These are phyloP conservation scores for Pammene aurita DNA, from an alignment of 2,888 invertebrate genomes.

Conservation along the genomic window DNA sequence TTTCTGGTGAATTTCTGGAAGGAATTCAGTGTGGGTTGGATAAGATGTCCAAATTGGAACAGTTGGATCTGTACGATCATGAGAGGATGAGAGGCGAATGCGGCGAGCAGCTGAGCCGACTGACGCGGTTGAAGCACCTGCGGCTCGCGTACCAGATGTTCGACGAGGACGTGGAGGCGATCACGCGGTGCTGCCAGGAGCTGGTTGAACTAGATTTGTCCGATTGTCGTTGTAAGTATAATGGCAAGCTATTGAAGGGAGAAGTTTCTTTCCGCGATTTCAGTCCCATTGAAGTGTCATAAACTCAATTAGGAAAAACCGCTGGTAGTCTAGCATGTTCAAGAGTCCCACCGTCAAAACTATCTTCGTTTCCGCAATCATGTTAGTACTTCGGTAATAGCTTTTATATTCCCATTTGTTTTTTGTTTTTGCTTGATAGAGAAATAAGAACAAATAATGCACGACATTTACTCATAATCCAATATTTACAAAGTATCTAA, in stretches of 20 bases:
- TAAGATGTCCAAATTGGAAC: conserved; percentile 11
- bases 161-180: not conserved
- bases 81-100: not conserved
- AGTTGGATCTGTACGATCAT: not conserved
- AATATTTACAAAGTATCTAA: too few relatives aligned
- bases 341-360: too few relatives aligned
- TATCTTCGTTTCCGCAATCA: too few relatives aligned
- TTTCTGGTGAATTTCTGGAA: not conserved
- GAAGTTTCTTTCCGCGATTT: too few relatives aligned
- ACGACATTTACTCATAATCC: too few relatives aligned
- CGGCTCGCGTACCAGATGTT: not conserved
- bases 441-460: too few relatives aligned
- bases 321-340: too few relatives aligned
- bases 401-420: too few relatives aligned
- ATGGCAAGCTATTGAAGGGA: not conserved
- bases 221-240: conserved; percentile 4
- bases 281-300: too few relatives aligned
- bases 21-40: not conserved
- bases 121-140: not conserved
- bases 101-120: not conserved
- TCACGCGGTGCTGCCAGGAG: conserved; percentile 8
- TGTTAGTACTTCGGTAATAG: too few relatives aligned
- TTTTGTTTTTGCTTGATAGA: too few relatives aligned
- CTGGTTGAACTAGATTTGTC: not conserved
- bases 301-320: too few relatives aligned